Evolutionary conservation across 2,113 vertebrate genomes (phyloP), one percentile per base, ranked within the genome.

Genomic region (Neogobius melanostomus): DNA sequence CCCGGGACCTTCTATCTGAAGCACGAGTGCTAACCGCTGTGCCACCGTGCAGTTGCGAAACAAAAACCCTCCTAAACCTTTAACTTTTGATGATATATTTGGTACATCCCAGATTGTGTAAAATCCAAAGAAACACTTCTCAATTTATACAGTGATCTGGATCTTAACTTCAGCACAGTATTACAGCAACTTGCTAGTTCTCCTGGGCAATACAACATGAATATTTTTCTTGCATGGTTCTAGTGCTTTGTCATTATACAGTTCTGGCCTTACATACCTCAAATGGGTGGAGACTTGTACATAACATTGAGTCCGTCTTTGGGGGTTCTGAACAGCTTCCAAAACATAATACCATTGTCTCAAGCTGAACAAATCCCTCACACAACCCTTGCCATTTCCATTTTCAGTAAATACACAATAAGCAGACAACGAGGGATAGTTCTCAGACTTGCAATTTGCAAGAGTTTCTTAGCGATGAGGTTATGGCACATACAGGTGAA

Each of bases 211-310:
- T 9, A 43, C 11, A 10, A 56, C 47, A 71, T 76, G 71, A 78
- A 83, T 79, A 76, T 84, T 86, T 80, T 76, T 74, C 73, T 77
- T 77, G 75, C 61, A 79, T 59, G 56, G 45, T 70, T 76, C 77
- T 54, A 45, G 66, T 75, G 78, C 70, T 86, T 82, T 75, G 56
- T 75, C 75, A 68, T 62, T 6, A 63, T 73, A 76, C 73, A 28
- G 72, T 79, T 80, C 64, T 75, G 59, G 52, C 69, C 74, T 68
- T 17, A 43, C 72, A 77, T 75, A 78, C 72, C 72, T 76, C 12
- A n/a, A 50, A 57, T 57, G 82, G 83, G 74, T 70, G 83, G 68
- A 87, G 83, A 68, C 69, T 82, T 87, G 17, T 87, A 83, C 78
- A 79, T 84, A 85, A 88, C 82, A 62, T 53, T 48, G 60, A 65